A percentile compares a stretch with the other conserved stretches of the same genome.
These are phyloP conservation scores for Ophiothrix spiculata DNA, from an alignment of 35 echinoderm and acorn worm species.

Conservation along the genomic window DNA sequence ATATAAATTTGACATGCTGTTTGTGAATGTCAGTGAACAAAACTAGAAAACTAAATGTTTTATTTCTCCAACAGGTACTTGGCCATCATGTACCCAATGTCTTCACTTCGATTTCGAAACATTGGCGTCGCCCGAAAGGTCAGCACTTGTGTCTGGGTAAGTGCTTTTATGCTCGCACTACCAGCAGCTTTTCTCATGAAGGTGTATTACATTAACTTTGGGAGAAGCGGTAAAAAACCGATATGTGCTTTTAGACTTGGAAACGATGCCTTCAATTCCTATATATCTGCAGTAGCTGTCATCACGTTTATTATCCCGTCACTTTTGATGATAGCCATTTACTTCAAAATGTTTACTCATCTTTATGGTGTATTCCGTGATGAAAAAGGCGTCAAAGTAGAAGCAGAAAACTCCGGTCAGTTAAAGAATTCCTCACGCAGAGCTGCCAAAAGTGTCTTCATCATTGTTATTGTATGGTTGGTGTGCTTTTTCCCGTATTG, in stretches of 20 bases:
- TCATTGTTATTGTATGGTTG: background rate
- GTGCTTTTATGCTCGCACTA: background rate
- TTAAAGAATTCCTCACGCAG: background rate
- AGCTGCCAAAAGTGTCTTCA: background rate
- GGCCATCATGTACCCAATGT: background rate
- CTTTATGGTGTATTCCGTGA: background rate
- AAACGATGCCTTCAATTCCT: background rate
- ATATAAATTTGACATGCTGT: no score
- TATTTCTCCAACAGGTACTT: background rate
- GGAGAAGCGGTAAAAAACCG: no score
- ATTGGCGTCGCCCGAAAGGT: background rate
- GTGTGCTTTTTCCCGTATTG: background rate
- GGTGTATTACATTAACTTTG: no score
- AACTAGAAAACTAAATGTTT: no score
- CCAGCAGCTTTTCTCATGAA: background rate
- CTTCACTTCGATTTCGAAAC: background rate
- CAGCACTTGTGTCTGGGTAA: background rate
- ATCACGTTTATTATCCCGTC: background rate
- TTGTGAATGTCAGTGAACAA: no score
- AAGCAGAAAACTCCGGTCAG: background rate
- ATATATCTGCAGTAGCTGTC: background rate
- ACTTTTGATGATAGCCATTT: background rate
- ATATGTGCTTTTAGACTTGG: background rate
- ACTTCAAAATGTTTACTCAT: background rate
- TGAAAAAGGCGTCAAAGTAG: background rate